Evolutionary conservation across 2,113 vertebrate genomes (phyloP).

Genomic region (Lethenteron camtschaticum): DNA sequence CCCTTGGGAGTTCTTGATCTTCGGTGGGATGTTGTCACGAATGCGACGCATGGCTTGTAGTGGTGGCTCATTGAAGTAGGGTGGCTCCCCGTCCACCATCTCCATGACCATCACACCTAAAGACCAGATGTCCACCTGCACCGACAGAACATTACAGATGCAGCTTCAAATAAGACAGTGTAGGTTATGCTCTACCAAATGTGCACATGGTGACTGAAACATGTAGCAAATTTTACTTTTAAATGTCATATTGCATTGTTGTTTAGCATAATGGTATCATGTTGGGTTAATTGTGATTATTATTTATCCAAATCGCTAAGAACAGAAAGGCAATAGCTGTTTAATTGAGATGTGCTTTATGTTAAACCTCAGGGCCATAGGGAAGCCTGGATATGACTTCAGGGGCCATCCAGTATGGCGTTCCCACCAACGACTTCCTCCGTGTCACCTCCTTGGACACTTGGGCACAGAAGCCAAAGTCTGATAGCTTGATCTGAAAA

Average conservation of each 20-base stretch:
- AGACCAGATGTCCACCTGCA: slow-evolving; percentile 83
- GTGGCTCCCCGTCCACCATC: slow-evolving; percentile 93
- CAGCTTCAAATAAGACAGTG: no score
- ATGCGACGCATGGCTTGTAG: slow-evolving; percentile 97
- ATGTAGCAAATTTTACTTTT: no score
- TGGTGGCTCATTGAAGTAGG: slow-evolving; percentile 92
- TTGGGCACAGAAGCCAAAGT: slow-evolving; percentile 96
- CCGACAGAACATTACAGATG: no score
- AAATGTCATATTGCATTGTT: no score
- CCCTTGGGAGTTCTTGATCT: slow-evolving; percentile 81
- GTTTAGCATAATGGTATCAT: no score
- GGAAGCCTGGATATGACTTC: slow-evolving; percentile 93
- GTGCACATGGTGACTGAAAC: no score
- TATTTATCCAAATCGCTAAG: no score
- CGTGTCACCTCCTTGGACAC: slow-evolving; percentile 96
- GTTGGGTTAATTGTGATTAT: no score
- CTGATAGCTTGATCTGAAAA: slow-evolving; percentile 76
- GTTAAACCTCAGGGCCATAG: slow-evolving; percentile 68
- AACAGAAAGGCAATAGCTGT: no score
- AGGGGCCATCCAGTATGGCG: slow-evolving; percentile 91
- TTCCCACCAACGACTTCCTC: slow-evolving; percentile 87
- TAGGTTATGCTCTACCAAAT: no score
- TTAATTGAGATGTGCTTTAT: no score
- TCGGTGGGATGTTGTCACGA: slow-evolving; percentile 78
- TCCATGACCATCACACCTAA: slow-evolving; percentile 98